phyloP scores from a whole-genome alignment of 2,113 vertebrate genomes.

The Ifrita kowaldi region DNA sequence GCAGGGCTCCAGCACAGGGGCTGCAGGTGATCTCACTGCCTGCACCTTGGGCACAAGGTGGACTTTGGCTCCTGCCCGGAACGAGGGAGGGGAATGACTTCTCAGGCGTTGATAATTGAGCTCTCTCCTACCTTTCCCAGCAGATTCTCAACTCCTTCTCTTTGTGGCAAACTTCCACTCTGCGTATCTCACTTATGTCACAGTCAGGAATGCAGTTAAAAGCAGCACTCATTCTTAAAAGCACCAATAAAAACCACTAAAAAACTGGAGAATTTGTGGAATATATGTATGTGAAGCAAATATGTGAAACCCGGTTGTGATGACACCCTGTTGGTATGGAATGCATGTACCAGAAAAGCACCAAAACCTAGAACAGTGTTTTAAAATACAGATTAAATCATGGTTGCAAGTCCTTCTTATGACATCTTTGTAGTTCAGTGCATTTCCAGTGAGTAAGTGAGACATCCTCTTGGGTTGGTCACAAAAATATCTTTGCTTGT shows the following conservation, averaged over 20 bases:
- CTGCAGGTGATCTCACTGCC: not conserved
- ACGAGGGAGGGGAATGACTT: not conserved
- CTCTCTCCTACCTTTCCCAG: not conserved
- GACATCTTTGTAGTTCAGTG: not conserved
- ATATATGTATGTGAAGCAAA: not conserved
- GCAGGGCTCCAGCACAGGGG: not conserved
- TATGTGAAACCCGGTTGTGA: not conserved
- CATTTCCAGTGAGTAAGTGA: not conserved
- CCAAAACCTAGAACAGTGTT: not conserved
- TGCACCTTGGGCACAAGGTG: not conserved
- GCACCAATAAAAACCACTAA: not conserved
- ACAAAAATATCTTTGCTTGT: not conserved
- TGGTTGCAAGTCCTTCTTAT: not conserved
- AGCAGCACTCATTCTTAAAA: not conserved
- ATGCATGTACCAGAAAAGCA: not conserved
- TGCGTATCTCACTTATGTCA: accelerated
- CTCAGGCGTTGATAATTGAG: not conserved
- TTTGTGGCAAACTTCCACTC: not conserved
- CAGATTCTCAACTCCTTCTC: not conserved
- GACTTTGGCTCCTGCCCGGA: not conserved
- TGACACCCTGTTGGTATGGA: not conserved
- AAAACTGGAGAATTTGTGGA: not conserved
- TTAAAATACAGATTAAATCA: not conserved
- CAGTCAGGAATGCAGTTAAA: not conserved
- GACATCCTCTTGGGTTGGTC: not conserved